Evolutionary conservation across 2,113 vertebrate species (phyloP).

Genomic region (Leucopsar rothschildi): DNA sequence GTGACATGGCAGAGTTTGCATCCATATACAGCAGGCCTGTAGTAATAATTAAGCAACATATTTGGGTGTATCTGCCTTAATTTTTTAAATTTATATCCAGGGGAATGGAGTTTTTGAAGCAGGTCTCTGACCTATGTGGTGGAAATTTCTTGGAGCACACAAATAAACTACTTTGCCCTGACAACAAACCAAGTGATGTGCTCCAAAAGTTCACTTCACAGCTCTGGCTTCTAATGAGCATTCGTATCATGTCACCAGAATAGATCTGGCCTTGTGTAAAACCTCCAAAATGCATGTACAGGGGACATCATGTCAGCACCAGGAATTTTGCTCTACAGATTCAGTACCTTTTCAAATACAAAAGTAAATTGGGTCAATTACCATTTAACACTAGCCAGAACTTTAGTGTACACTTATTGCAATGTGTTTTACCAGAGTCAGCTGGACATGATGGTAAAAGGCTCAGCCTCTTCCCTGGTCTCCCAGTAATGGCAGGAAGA

Average conservation of each 20-base stretch:
- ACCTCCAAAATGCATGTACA: accelerated
- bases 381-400: neutral
- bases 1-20: neutral
- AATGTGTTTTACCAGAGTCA: neutral
- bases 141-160: neutral
- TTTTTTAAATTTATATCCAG: neutral
- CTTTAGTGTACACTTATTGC: neutral
- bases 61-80: neutral
- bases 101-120: neutral
- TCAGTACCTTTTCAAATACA: neutral
- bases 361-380: neutral
- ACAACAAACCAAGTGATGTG: neutral
- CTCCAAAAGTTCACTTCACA: neutral
- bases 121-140: neutral
- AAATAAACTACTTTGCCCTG: neutral
- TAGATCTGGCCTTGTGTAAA: neutral
- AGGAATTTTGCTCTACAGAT: neutral
- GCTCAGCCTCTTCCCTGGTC: neutral
- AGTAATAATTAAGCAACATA: neutral
- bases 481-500: neutral
- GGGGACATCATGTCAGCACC: neutral
- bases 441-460: neutral
- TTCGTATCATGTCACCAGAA: neutral
- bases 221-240: neutral
- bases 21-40: neutral